A percentile compares a stretch with the other conserved stretches of the same genome.
These are phyloP conservation scores for Subacronicta megacephala DNA, from an alignment of 2,888 invertebrate genomes.

Conservation along the genomic window DNA sequence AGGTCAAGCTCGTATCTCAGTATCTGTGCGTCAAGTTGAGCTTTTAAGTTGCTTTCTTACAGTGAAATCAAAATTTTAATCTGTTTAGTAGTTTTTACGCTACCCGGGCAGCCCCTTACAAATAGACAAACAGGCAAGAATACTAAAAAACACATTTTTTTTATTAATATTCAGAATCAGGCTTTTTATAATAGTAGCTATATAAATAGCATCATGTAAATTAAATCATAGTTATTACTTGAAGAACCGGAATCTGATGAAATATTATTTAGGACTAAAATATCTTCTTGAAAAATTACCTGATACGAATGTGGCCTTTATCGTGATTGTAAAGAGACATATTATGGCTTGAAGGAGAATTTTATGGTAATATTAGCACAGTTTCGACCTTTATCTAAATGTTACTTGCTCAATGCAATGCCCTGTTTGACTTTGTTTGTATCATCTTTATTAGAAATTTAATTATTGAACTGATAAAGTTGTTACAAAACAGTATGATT, in stretches of 20 bases:
- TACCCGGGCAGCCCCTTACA: no score
- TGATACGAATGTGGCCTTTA: slow-evolving; percentile 30
- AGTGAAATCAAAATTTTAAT: no score
- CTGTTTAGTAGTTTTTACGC: no score
- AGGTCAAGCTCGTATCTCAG: no score
- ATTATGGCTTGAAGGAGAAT: slow-evolving; percentile 30
- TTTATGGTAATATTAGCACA: slow-evolving; percentile 37
- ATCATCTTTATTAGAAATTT: slow-evolving; percentile 20
- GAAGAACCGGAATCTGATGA: slow-evolving; percentile 11
- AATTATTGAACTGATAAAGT: neutral
- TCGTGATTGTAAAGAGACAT: slow-evolving; percentile 5
- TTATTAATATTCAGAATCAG: no score
- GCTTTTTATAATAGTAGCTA: no score
- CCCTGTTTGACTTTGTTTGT: slow-evolving; percentile 38
- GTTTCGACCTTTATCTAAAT: slow-evolving; percentile 66
- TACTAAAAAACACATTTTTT: no score
- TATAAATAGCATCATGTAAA: neutral
- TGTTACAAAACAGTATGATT: neutral
- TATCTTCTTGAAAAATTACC: slow-evolving; percentile 16
- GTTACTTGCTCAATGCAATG: slow-evolving; percentile 61
- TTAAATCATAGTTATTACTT: neutral
- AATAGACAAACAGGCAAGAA: no score
- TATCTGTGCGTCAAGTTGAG: no score
- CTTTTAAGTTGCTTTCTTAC: no score
- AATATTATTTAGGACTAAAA: slow-evolving; percentile 34